phyloP scores from a whole-genome alignment of 2,888 invertebrate species.

The Amphimallon solstitiale region DNA sequence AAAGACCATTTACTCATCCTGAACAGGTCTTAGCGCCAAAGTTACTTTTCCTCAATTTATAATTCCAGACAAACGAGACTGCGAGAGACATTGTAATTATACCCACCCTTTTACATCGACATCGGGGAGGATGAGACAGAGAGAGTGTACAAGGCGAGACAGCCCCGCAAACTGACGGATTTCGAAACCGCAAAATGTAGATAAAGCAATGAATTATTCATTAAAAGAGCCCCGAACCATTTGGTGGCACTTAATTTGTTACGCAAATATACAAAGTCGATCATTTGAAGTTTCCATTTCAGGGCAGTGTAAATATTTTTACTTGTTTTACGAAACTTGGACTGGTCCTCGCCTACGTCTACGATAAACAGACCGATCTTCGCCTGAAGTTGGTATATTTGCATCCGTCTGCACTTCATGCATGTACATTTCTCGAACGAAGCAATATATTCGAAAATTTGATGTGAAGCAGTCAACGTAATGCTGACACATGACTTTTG shows the following conservation, averaged over 20 bases:
- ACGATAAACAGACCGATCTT: neutral
- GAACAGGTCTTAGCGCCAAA: no score
- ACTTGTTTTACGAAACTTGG: neutral
- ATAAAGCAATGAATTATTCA: conserved; percentile 25
- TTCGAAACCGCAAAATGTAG: conserved; percentile 27
- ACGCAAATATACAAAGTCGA: conserved; percentile 27
- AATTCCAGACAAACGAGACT: neutral
- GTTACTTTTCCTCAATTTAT: neutral
- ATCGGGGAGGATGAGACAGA: neutral
- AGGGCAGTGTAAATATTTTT: neutral
- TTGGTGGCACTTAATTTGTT: conserved; percentile 30
- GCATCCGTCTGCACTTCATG: no score
- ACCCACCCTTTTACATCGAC: neutral
- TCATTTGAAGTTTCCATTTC: conserved; percentile 8
- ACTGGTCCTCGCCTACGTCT: no score
- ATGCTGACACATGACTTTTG: no score
- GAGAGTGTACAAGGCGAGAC: no score
- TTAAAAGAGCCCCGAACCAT: conserved; percentile 23
- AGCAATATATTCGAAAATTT: no score
- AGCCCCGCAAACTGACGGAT: neutral
- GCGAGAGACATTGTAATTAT: conserved; percentile 16
- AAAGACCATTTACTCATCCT: no score
- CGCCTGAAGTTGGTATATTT: no score
- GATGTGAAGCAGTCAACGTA: no score
- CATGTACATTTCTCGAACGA: no score